phyloP scores from a whole-genome alignment of 2,888 invertebrate genomes.

The Hyles lineata region DNA sequence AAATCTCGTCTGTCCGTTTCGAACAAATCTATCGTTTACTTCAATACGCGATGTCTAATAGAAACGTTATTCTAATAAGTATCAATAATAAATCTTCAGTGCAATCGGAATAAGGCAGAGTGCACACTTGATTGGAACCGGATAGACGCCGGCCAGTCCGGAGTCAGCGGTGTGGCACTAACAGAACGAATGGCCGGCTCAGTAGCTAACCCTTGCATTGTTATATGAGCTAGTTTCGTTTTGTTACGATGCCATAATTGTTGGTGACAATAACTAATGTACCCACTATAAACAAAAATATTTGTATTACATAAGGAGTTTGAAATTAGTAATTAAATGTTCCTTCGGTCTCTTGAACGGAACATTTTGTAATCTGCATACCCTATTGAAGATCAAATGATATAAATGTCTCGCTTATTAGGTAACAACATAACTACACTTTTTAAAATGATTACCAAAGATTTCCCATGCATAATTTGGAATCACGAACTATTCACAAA shows the following conservation, averaged over 20 bases:
- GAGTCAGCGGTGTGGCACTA: constrained; percentile 46
- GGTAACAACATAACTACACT: no score
- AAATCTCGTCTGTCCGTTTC: no score
- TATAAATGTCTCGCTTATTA: no score
- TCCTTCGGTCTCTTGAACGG: no score
- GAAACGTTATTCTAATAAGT: constrained; percentile 32
- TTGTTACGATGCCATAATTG: background rate
- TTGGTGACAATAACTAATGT: background rate
- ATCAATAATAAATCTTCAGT: constrained; percentile 40
- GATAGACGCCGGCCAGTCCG: constrained; percentile 40
- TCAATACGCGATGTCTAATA: background rate
- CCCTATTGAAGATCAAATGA: no score
- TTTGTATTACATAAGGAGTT: no score
- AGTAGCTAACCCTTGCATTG: constrained; percentile 36
- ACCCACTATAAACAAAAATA: no score
- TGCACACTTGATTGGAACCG: constrained; percentile 49
- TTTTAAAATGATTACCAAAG: no score
- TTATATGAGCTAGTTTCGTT: background rate
- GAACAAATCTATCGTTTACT: background rate
- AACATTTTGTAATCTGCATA: no score
- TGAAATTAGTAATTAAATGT: no score
- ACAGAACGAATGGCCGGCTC: constrained; percentile 49
- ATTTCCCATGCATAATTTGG: no score
- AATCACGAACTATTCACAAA: no score
- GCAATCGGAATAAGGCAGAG: constrained; percentile 46